phyloP scores from a whole-genome alignment of 2,113 vertebrate genomes.

The Henicopernis longicauda region DNA sequence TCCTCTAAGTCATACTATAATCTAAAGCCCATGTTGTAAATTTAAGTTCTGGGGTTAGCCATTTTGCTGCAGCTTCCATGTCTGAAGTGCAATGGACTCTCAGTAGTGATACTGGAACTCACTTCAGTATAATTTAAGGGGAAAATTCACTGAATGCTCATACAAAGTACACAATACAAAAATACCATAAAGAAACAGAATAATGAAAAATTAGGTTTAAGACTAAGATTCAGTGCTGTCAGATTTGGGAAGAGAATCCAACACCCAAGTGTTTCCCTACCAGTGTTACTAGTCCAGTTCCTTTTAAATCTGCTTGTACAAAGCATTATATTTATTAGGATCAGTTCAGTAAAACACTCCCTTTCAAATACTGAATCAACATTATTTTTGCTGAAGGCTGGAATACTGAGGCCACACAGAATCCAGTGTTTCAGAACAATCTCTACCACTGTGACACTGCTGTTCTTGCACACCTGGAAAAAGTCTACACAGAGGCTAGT shows the following conservation, averaged over 20 bases:
- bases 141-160: background rate
- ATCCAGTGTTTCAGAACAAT: background rate
- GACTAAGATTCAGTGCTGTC: background rate
- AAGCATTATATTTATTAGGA: background rate
- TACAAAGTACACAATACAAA: background rate
- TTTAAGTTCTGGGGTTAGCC: background rate
- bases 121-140: background rate
- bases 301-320: background rate
- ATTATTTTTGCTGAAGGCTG: background rate
- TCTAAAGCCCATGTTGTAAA: background rate
- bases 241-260: background rate
- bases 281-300: background rate
- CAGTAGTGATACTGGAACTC: background rate
- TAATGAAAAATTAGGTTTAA: background rate
- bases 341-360: background rate
- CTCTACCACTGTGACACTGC: background rate
- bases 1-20: background rate
- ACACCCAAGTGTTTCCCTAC: background rate
- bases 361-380: background rate
- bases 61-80: background rate
- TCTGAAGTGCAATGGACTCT: background rate
- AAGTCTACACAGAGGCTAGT: background rate
- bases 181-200: background rate
- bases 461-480: background rate
- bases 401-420: background rate